These are phyloP conservation scores for Pogona vitticeps DNA, from an alignment of 2,113 vertebrate genomes.

Conservation along the genomic window DNA sequence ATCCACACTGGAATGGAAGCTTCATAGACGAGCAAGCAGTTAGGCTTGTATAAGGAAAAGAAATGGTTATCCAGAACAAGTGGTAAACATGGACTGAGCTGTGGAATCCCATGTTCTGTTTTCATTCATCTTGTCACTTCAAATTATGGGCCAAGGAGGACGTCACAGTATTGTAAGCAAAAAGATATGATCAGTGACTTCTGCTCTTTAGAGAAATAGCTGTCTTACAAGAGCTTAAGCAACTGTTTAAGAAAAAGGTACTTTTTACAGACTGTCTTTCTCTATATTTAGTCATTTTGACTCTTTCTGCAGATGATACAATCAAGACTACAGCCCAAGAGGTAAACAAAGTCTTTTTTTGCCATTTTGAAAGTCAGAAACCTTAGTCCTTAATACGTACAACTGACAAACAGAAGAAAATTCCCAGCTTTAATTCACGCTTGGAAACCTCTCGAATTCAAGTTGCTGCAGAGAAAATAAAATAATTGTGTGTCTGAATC, in stretches of 20 bases:
- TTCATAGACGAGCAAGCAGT: too few species aligned
- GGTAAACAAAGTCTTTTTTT: slow-evolving; percentile 12
- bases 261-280: not conserved
- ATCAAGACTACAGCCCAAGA: slow-evolving; percentile 5
- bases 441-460: slow-evolving; percentile 14
- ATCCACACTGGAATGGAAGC: not conserved
- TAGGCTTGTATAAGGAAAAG: too few species aligned
- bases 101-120: slow-evolving; percentile 6
- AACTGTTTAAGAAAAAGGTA: not conserved
- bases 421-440: slow-evolving; percentile 19
- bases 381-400: not conserved
- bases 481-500: slow-evolving; percentile 20
- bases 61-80: not conserved
- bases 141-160: not conserved
- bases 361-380: slow-evolving; percentile 13
- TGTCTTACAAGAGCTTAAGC: not conserved
- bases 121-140: slow-evolving; percentile 30
- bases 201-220: not conserved
- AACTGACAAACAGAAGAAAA: not conserved
- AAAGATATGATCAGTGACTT: not conserved
- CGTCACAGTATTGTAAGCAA: not conserved
- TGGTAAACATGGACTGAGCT: not conserved
- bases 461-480: not conserved
- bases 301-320: slow-evolving; percentile 8
- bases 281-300: not conserved